A percentile compares a stretch with the other conserved stretches of the same genome.
Evolutionary conservation across 2,797 vertebrate genomes (phyloP).

Genomic region (Cryptoprocta ferox): DNA sequence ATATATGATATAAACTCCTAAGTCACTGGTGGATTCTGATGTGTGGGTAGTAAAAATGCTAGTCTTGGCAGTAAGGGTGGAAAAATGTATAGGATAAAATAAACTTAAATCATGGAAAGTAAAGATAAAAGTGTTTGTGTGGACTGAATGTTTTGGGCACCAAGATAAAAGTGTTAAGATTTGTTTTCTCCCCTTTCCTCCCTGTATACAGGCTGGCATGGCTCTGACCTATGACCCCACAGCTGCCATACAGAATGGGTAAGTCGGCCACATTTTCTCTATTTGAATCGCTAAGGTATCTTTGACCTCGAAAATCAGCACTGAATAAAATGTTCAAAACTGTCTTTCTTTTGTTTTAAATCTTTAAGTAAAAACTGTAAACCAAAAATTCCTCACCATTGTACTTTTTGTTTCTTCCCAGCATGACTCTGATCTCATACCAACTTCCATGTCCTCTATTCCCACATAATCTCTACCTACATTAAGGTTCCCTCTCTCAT

Average conservation of each 20-base stretch:
- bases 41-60: constrained; percentile 43
- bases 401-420: neutral
- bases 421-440: too few species aligned
- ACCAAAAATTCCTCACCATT: neutral
- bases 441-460: neutral
- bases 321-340: neutral
- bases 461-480: neutral
- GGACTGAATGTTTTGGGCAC: neutral
- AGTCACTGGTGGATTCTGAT: constrained; percentile 6
- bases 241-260: constrained; percentile 98
- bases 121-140: constrained; percentile 35
- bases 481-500: neutral
- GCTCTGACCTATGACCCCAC: constrained; percentile 96
- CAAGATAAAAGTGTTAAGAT: constrained; percentile 78
- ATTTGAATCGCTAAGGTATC: constrained; percentile 38
- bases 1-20: constrained; percentile 39
- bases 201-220: constrained; percentile 93
- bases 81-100: constrained; percentile 36
- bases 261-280: constrained; percentile 85
- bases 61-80: constrained; percentile 43
- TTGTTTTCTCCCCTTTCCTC: constrained; percentile 80
- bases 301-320: constrained; percentile 61
- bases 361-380: neutral
- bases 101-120: neutral
- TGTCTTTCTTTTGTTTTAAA: neutral